A percentile compares a stretch with the other conserved stretches of the same genome.
These are phyloP conservation scores for Agapetus fuscipes DNA, from an alignment of 2,888 invertebrate species.

Conservation along the genomic window DNA sequence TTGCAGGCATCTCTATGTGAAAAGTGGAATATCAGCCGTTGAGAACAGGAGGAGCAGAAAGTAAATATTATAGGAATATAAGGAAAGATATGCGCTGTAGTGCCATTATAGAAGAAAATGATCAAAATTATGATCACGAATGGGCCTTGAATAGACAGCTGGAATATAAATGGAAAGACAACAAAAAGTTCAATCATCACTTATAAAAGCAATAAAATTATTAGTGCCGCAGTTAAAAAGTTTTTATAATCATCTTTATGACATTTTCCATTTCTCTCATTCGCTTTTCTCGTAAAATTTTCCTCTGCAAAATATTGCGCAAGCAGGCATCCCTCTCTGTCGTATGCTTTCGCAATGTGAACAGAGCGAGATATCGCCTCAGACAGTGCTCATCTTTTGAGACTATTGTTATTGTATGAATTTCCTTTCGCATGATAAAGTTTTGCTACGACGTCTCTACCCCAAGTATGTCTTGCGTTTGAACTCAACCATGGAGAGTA, in stretches of 20 bases:
- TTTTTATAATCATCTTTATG: conserved; percentile 21
- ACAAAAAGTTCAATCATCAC: conserved; percentile 9
- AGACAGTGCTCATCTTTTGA: conserved; percentile 7
- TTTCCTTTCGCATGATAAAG: conserved; percentile 20
- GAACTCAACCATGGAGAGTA: too few relatives aligned
- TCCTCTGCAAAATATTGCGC: conserved; percentile 8
- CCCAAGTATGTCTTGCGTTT: too few relatives aligned
- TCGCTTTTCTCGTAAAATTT: conserved; percentile 15
- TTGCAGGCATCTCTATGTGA: too few relatives aligned
- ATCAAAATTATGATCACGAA: too few relatives aligned
- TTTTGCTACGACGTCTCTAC: conserved; percentile 19
- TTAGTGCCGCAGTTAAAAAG: conserved; percentile 21
- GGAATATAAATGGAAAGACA: too few relatives aligned
- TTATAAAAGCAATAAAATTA: conserved; percentile 16
- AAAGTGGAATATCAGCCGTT: too few relatives aligned
- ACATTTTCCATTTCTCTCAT: conserved; percentile 15
- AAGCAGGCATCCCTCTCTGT: background rate
- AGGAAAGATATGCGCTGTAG: too few relatives aligned
- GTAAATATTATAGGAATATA: too few relatives aligned
- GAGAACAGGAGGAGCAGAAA: too few relatives aligned
- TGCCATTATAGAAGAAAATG: too few relatives aligned
- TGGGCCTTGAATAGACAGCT: too few relatives aligned
- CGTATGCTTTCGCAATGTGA: background rate
- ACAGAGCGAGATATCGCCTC: conserved; percentile 1
- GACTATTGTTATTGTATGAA: conserved; percentile 18